These are phyloP conservation scores for Carlito syrichta DNA, from an alignment of 2,113 vertebrate species.

Conservation along the genomic window DNA sequence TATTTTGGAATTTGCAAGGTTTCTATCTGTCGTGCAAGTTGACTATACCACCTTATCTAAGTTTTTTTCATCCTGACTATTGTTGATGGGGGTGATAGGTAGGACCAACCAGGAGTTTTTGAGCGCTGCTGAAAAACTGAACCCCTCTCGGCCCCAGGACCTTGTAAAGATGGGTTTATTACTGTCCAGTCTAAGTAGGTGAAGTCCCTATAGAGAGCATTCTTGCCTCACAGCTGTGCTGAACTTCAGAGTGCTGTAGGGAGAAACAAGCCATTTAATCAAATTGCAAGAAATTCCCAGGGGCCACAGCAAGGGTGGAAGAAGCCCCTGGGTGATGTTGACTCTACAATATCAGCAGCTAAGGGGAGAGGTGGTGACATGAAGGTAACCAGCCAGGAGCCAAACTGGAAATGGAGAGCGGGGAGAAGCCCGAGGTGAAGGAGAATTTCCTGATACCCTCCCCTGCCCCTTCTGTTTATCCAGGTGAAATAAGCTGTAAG, in stretches of 20 bases:
- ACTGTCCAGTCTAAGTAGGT: neutral
- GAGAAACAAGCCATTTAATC: constrained; percentile 24
- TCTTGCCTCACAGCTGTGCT: neutral
- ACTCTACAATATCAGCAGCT: constrained; percentile 9
- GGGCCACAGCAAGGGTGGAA: neutral
- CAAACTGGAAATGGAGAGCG: neutral
- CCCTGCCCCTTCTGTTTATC: neutral
- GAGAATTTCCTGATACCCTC: neutral
- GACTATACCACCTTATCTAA: neutral
- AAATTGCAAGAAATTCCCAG: constrained; percentile 44
- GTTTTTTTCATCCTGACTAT: neutral
- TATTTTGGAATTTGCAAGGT: neutral
- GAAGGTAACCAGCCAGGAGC: neutral
- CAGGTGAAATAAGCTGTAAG: neutral
- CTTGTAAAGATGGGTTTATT: neutral
- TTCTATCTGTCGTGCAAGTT: neutral
- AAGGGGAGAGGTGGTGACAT: neutral
- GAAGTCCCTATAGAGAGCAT: neutral
- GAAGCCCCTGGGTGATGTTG: neutral
- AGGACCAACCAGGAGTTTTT: neutral
- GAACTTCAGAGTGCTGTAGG: neutral
- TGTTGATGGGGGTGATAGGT: neutral
- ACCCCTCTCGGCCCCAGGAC: neutral
- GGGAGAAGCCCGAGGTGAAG: neutral
- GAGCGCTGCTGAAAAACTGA: neutral